These are phyloP conservation scores for Empidonax traillii DNA, from an alignment of 2,113 vertebrate genomes.

Conservation along the genomic window DNA sequence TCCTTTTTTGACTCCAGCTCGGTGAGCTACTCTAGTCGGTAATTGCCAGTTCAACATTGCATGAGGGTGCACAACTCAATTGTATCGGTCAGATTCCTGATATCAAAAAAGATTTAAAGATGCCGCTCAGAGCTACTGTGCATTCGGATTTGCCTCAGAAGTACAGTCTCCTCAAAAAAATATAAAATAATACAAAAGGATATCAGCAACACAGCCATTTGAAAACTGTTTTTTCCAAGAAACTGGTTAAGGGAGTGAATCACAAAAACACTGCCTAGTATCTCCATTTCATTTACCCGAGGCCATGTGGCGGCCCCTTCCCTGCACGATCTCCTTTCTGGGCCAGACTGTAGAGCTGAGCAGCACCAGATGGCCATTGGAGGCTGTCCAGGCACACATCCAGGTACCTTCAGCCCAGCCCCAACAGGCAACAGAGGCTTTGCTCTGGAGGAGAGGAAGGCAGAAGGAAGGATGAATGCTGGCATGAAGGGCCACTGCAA, in stretches of 20 bases:
- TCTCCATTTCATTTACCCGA: background rate
- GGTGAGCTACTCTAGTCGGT: background rate
- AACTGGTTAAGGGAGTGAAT: background rate
- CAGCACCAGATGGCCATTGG: constrained; percentile 27
- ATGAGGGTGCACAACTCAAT: background rate
- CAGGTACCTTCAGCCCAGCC: constrained; percentile 15
- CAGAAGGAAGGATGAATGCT: background rate
- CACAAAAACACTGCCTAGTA: background rate
- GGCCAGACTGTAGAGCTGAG: background rate
- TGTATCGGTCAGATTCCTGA: background rate
- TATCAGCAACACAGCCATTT: background rate
- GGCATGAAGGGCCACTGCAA: background rate
- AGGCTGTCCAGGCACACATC: background rate
- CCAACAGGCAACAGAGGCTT: background rate
- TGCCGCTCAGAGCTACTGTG: background rate
- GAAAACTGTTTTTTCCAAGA: background rate
- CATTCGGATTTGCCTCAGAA: background rate
- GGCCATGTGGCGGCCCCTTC: background rate
- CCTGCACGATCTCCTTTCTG: background rate
- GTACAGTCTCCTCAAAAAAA: background rate
- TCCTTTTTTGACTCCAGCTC: background rate
- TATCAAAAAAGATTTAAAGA: background rate
- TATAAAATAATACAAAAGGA: background rate
- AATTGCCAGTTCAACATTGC: background rate
- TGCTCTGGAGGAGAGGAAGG: background rate